phyloP scores from a whole-genome alignment of 2,113 vertebrate species.

The Lophura nycthemera region DNA sequence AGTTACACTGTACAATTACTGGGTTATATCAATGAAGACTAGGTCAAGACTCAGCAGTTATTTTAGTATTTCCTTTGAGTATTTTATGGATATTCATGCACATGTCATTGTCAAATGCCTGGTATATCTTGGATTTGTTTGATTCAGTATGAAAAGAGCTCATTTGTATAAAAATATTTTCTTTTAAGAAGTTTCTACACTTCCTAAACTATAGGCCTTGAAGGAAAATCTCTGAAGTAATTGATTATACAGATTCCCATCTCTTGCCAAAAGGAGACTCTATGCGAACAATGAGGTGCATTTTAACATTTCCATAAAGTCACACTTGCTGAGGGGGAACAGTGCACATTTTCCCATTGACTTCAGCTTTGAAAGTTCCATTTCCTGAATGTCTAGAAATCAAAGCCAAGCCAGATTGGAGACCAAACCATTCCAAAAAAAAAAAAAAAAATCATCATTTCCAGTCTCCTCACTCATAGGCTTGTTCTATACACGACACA shows the following conservation, averaged over 20 bases:
- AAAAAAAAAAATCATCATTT: conserved; percentile 7
- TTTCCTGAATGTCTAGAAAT: conserved; percentile 51
- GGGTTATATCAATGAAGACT: conserved; percentile 15
- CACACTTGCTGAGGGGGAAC: conserved; percentile 13
- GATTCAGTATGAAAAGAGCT: conserved; percentile 25
- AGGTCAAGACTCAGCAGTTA: not conserved
- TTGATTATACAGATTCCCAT: conserved; percentile 41
- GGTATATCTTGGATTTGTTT: conserved; percentile 7
- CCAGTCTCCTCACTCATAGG: not conserved
- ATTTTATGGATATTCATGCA: not conserved
- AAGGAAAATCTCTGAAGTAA: conserved; percentile 45
- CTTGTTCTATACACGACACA: not conserved
- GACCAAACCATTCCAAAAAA: not conserved
- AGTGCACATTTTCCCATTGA: conserved; percentile 11
- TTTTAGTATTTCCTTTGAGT: conserved; percentile 25
- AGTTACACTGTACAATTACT: not conserved
- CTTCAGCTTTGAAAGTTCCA: conserved; percentile 36
- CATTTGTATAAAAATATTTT: conserved; percentile 19
- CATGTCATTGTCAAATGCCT: not conserved
- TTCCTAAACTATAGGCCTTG: conserved; percentile 24
- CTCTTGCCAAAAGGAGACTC: conserved; percentile 33
- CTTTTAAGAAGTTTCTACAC: conserved; percentile 26
- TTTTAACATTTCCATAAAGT: conserved; percentile 62
- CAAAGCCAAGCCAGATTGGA: conserved; percentile 40
- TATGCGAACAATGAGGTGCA: conserved; percentile 30